Evolutionary conservation across 2,888 invertebrate species (phyloP).

Genomic region (Sesia bembeciformis): DNA sequence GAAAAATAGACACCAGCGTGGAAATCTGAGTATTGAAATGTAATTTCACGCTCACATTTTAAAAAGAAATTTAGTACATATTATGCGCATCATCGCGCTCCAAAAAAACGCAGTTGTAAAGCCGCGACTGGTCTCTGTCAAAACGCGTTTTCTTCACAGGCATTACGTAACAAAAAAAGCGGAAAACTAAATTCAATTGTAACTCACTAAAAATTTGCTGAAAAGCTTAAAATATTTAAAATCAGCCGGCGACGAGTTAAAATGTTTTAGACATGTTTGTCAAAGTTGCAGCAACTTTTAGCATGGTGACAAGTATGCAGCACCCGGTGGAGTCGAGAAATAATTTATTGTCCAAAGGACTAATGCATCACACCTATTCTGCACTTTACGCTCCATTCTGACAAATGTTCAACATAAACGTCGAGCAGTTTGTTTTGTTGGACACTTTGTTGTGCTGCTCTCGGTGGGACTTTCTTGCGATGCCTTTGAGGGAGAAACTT

Average conservation of each 20-base stretch:
- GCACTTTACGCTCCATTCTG: slow-evolving; percentile 33
- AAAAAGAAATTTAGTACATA: background rate
- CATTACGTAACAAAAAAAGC: no score
- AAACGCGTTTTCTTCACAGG: no score
- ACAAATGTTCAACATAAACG: slow-evolving; percentile 36
- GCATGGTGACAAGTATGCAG: background rate
- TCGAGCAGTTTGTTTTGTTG: slow-evolving; percentile 27
- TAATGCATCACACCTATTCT: slow-evolving; percentile 23
- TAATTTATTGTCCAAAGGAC: slow-evolving; percentile 19
- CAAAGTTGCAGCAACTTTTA: background rate
- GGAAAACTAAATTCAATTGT: no score
- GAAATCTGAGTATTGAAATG: slow-evolving; percentile 21
- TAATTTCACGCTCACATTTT: background rate
- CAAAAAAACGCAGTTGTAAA: no score
- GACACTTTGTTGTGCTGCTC: slow-evolving; percentile 1
- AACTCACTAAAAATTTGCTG: no score
- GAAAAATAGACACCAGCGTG: slow-evolving; percentile 16
- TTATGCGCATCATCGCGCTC: no score
- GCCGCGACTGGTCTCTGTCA: no score
- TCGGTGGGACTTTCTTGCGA: slow-evolving; percentile 12
- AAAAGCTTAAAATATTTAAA: no score
- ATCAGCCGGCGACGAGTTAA: no score
- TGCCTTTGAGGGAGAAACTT: slow-evolving; percentile 34
- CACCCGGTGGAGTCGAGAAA: slow-evolving; percentile 8
- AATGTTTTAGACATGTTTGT: background rate